phyloP scores from a whole-genome alignment of 2,113 vertebrate species.

The Zingel zingel region DNA sequence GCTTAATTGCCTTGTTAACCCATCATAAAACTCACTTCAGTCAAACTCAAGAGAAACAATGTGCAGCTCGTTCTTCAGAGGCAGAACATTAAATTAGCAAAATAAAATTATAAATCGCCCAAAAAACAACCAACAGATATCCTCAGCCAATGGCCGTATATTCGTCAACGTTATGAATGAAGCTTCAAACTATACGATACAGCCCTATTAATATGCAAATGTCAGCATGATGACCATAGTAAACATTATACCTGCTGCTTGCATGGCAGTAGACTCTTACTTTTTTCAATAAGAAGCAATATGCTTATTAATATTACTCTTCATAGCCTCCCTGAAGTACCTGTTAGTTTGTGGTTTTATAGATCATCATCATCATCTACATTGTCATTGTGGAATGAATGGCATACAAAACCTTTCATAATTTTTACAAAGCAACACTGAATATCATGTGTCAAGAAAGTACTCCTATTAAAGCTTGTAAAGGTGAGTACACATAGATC shows the following conservation, averaged over 20 bases:
- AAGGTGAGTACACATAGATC: conserved; percentile 42
- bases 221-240: not conserved
- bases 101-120: too few relatives aligned
- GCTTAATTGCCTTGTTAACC: too few relatives aligned
- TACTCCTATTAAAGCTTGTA: not conserved
- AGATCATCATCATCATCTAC: not conserved
- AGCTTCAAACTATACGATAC: too few relatives aligned
- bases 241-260: not conserved
- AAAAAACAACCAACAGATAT: too few relatives aligned
- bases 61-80: too few relatives aligned
- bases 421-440: not conserved
- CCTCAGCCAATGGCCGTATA: too few relatives aligned
- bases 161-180: too few relatives aligned
- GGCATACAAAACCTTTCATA: not conserved
- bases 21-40: too few relatives aligned
- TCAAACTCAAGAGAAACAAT: too few relatives aligned
- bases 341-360: not conserved
- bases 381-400: not conserved
- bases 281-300: not conserved
- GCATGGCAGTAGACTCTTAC: not conserved
- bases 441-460: not conserved
- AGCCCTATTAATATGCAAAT: too few relatives aligned
- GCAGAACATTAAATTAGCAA: too few relatives aligned
- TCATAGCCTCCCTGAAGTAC: not conserved
- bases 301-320: not conserved